A percentile compares a stretch with the other conserved stretches of the same genome.
phyloP scores from a whole-genome alignment of 2,888 invertebrate species.

The Ochropacha duplaris region DNA sequence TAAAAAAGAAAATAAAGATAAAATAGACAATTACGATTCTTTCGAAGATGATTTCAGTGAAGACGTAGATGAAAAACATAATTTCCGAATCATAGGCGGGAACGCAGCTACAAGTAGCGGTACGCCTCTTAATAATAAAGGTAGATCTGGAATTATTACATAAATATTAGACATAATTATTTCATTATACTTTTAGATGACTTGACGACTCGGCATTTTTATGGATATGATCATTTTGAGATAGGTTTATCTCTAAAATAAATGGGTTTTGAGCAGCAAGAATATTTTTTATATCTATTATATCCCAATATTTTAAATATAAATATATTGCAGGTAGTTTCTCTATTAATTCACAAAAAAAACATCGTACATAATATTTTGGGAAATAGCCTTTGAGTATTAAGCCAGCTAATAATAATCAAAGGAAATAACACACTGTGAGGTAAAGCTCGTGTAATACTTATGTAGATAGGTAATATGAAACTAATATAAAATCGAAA shows the following conservation, averaged over 20 bases:
- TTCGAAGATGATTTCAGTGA: not conserved
- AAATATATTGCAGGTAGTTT: no score
- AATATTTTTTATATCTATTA: not conserved
- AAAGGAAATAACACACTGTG: no score
- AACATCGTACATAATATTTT: no score
- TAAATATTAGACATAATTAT: not conserved
- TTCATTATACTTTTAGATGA: not conserved
- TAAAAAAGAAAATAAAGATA: conserved; percentile 9
- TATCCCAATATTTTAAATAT: no score
- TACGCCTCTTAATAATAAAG: conserved; percentile 55
- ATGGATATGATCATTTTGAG: not conserved
- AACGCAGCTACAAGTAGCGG: conserved; percentile 65
- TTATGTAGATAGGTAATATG: no score
- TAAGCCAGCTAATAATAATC: no score
- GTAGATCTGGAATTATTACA: conserved; percentile 42
- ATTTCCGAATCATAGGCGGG: conserved; percentile 65
- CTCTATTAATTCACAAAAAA: no score
- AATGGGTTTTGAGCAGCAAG: not conserved
- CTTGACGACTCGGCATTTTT: conserved; percentile 26
- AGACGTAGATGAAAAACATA: conserved; percentile 28
- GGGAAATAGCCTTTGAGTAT: no score
- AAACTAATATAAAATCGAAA: no score
- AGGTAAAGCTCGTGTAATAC: no score
- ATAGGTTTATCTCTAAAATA: not conserved
- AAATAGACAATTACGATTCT: conserved; percentile 13